Percentiles rank a stretch among this genome's conserved stretches.
These are phyloP conservation scores for Diadegma fenestrale DNA, from an alignment of 2,888 invertebrate species.

Conservation along the genomic window DNA sequence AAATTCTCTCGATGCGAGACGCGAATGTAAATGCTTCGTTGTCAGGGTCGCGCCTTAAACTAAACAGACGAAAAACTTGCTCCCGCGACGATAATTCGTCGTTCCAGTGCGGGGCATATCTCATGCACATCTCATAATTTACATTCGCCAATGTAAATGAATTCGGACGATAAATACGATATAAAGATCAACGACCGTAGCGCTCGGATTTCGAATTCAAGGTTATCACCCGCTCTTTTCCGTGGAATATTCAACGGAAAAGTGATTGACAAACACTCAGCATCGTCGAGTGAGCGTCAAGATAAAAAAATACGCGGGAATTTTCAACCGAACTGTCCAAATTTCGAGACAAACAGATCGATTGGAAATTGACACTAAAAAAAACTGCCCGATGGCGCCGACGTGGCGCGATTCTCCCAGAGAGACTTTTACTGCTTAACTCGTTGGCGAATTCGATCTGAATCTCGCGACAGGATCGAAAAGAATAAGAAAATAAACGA, in stretches of 20 bases:
- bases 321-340: conserved; percentile 42
- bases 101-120: conserved; percentile 6
- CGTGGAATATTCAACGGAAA: not conserved
- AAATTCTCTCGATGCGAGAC: conserved; percentile 52
- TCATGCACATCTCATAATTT: not conserved
- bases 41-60: conserved; percentile 41
- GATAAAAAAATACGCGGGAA: conserved; percentile 7
- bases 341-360: not conserved
- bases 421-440: not conserved
- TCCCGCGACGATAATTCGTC: conserved; percentile 6
- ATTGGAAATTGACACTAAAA: not conserved
- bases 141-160: not conserved
- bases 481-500: not conserved
- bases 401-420: not conserved
- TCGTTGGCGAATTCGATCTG: not conserved
- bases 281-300: not conserved
- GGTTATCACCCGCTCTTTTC: conserved; percentile 38
- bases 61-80: not conserved
- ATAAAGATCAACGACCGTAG: conserved; percentile 60
- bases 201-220: conserved; percentile 59
- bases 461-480: not conserved
- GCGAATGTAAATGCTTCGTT: conserved; percentile 40
- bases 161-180: not conserved
- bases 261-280: not conserved
- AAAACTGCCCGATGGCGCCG: not conserved